Evolutionary conservation across 2,888 invertebrate genomes (phyloP).

Genomic region (Tenthredo notha): DNA sequence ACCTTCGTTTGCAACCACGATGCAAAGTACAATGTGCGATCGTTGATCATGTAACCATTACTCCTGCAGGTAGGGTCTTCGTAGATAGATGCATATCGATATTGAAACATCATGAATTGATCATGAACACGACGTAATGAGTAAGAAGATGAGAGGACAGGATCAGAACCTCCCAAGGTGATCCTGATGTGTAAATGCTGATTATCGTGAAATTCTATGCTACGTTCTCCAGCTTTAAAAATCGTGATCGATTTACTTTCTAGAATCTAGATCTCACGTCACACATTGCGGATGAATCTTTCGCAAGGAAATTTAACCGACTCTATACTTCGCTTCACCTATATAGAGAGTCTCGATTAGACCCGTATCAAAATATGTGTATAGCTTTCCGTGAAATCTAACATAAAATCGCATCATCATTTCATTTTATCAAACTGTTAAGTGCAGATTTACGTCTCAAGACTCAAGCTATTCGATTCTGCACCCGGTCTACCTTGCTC

Average conservation of each 20-base stretch:
- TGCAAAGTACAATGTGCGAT: neutral
- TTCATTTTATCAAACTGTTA: neutral
- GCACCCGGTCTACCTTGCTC: slow-evolving; percentile 23
- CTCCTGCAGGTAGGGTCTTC: neutral
- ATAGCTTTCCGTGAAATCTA: neutral
- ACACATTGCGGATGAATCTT: slow-evolving; percentile 16
- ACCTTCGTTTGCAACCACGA: neutral
- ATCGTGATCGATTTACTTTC: slow-evolving; percentile 30
- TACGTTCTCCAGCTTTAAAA: neutral
- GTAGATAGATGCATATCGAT: neutral
- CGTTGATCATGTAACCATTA: neutral
- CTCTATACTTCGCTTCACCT: neutral
- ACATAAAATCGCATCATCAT: neutral
- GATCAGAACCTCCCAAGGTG: neutral
- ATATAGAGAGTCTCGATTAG: neutral
- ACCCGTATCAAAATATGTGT: neutral
- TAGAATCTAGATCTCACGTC: slow-evolving; percentile 25
- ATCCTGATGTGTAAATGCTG: neutral
- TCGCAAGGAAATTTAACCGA: neutral
- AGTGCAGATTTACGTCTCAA: neutral
- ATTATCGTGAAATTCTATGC: slow-evolving; percentile 8
- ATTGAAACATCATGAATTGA: neutral
- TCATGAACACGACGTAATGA: neutral
- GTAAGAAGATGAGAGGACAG: slow-evolving; percentile 17
- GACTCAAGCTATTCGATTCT: neutral